phyloP scores from a whole-genome alignment of 2,797 vertebrate species.

The Cygnus olor region DNA sequence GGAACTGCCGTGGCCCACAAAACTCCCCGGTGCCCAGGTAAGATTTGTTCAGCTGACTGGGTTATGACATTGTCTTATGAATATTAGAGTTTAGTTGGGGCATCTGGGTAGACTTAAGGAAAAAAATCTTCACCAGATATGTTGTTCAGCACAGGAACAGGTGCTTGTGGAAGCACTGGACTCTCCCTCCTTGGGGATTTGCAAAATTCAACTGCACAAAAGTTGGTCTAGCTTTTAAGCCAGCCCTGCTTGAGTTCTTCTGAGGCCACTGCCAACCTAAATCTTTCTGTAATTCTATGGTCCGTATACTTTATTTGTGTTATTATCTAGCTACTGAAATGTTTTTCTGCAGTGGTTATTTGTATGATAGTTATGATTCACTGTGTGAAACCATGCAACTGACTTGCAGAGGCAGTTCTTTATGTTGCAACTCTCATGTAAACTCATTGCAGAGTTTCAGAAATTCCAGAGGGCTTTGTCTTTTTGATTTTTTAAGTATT shows the following conservation, averaged over 20 bases:
- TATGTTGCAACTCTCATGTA: background rate
- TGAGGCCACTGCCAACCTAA: background rate
- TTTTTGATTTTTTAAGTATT: background rate
- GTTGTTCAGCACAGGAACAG: background rate
- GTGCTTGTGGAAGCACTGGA: background rate
- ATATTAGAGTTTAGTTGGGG: background rate
- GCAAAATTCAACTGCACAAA: background rate
- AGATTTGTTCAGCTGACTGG: background rate
- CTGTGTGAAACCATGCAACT: background rate
- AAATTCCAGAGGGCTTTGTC: background rate
- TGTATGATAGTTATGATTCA: background rate
- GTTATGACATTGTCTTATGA: background rate
- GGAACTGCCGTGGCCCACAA: constrained; percentile 97
- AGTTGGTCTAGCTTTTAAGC: background rate
- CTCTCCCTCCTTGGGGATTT: background rate
- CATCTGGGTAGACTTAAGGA: background rate
- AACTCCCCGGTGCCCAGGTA: constrained; percentile 95
- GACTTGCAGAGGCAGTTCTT: background rate
- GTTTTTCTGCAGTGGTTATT: background rate
- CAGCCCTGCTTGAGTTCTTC: background rate
- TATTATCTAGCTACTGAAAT: background rate
- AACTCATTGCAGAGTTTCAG: background rate
- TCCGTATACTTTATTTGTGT: background rate
- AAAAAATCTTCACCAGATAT: background rate
- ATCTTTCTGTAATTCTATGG: background rate